Base-by-base conservation (phyloP, 2,113 vertebrate genomes). In the Fukomys damarensis region DNA sequence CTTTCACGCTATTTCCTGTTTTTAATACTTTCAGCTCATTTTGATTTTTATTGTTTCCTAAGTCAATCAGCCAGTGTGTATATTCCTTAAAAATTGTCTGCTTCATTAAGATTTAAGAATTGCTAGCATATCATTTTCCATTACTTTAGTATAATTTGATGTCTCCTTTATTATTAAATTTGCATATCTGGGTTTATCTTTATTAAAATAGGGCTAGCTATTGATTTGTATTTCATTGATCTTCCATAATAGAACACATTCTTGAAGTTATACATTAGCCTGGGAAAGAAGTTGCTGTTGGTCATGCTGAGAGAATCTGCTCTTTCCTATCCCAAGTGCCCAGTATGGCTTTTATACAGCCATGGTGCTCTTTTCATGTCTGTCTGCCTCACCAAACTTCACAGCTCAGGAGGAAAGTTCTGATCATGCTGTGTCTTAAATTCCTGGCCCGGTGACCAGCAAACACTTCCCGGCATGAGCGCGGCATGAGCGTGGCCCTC, bases 301-400 rank as follows among this genome's bases (percentile, higher is more conserved):
- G 4, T 4, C 30, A 54, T 20, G 0, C 24, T 0, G 6, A 26
- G 13, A 43, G 30, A 63, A 63, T 38, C 43, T n/a, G n/a, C 13
- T 7, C 4, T n/a, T 12, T 80, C 43, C 56, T 41, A 16, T 16
- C 20, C 63, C 54, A 24, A 79, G 13, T 10, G 22, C 17, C 38
- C 63, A 0, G 46, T 28, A 52, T 14, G 35, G 11, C 41, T 74
- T n/a, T 11, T 7, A 19, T 4, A 41, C 0, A 14, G 7, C 12
- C 32, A 0, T 22, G 38, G 3, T 13, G 1, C 32, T 19, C 4
- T 49, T 8, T 61, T 28, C 56, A 19, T 41, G 30, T 72, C 52
- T 35, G 19, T 46, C 22, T 35, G 14, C 26, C 26, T 0, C 10
- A 35, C 54, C 28, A 14, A 56, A 24, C 61, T 63, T 24, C 6